These are phyloP conservation scores for Marisa cornuarietis DNA, from an alignment of 1,140 invertebrate species.

Conservation along the genomic window DNA sequence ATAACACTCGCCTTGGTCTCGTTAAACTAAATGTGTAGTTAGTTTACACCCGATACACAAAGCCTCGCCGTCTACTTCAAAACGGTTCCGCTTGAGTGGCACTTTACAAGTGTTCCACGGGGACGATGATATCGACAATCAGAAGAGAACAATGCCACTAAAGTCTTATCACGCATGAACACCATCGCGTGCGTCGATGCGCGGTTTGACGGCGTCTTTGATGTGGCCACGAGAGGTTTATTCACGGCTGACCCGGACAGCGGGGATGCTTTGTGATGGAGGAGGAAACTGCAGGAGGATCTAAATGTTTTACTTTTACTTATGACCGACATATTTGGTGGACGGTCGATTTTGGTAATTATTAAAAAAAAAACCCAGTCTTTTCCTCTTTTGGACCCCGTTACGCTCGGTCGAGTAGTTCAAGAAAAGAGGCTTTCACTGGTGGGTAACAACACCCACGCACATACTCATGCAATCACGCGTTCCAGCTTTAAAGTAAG, in stretches of 20 bases:
- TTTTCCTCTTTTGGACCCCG: background rate
- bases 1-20: background rate
- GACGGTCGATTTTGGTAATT: background rate
- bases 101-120: too few relatives aligned
- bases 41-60: background rate
- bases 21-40: background rate
- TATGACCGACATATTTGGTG: background rate
- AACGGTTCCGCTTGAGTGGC: too few relatives aligned
- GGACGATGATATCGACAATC: too few relatives aligned
- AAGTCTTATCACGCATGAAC: too few relatives aligned
- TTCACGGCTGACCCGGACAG: too few relatives aligned
- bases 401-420: background rate
- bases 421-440: background rate
- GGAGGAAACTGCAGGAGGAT: background rate
- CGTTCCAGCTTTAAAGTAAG: background rate
- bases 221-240: too few relatives aligned
- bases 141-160: too few relatives aligned
- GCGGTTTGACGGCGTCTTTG: too few relatives aligned
- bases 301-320: background rate
- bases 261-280: too few relatives aligned
- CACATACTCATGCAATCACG: background rate
- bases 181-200: too few relatives aligned
- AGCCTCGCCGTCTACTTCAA: background rate
- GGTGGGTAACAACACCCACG: background rate
- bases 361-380: background rate